Evolutionary conservation across 30 jellyfish, hydroid and myxozoan genomes (phyloP), one percentile per base, ranked within the genome.

Genomic region (Aurelia aurita): DNA sequence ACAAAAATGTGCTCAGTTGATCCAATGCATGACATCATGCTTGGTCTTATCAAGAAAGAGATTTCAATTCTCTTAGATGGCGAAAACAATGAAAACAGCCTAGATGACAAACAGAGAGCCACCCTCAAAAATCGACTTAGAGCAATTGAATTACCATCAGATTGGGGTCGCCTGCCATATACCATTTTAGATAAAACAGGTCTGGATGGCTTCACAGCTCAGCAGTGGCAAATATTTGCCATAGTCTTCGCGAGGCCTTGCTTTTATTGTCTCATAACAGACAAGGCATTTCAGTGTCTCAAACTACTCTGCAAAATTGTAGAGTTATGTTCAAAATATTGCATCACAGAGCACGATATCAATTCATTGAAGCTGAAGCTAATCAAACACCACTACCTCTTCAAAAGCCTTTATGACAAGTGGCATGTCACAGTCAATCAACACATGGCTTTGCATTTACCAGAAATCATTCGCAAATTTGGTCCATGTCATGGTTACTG

Each of bases 171-270:
- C 26, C 32, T 61, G 9, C 73, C 73, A 22, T 18, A 61, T 35
- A n/a, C 73, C 32, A 14, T 61, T 6, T 61, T 61, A 14, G 73
- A 61, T 13, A 61, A 61, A 22, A 61, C 73, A 14, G 31, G 26
- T 14, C 19, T 22, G 32, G 73, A 61, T 61, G 73, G 32, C 18
- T 61, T 61, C 32, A 61, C 73, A 22, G 73, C 73, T n/a, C 73
- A 61, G 9, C 73, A 61, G 73, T 61, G 73, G 73, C 73, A n/a
- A n/a, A 18, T 61, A n/a, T 61, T 61, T 61, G 73, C 73, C 16
- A 18, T 22, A 3, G 31, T 61, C 19, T 61, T n/a, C 32, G 73
- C 73, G 3, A 61, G 73, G 31, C 19, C 32, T 12, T 61, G 73
- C 73, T 35, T 61, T 18, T 61, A 14, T 12, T 4, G 31, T 31